These are phyloP conservation scores for Macrotrachela quadricornifera DNA, from an alignment of 1,140 invertebrate genomes.

Conservation along the genomic window DNA sequence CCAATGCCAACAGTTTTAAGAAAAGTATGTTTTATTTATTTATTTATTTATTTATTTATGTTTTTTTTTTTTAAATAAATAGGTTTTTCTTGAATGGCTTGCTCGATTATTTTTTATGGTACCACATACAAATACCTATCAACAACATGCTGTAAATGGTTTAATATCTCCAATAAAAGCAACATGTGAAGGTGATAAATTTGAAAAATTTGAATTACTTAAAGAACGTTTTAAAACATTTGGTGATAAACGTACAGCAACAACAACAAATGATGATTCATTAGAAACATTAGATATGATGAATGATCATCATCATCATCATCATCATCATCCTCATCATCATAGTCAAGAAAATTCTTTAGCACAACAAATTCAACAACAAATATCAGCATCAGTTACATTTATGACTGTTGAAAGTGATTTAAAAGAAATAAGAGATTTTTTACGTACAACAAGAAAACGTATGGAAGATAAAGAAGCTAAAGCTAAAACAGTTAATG, in stretches of 20 bases:
- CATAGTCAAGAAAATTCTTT: too few relatives aligned
- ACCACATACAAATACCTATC: not conserved
- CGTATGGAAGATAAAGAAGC: constrained; percentile 5
- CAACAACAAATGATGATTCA: too few relatives aligned
- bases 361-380: not conserved
- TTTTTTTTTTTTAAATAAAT: not conserved
- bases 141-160: too few relatives aligned
- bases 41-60: not conserved
- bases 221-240: constrained; percentile 7
- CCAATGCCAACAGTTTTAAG: not conserved
- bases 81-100: constrained; percentile 7
- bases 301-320: too few relatives aligned
- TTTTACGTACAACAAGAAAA: constrained; percentile 4
- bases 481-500: constrained; percentile 15
- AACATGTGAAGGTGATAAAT: constrained; percentile 1
- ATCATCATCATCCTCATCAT: not conserved
- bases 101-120: constrained; percentile 8
- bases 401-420: constrained; percentile 2
- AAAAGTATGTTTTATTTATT: not conserved
- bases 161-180: too few relatives aligned
- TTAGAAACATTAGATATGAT: too few relatives aligned
- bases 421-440: constrained; percentile 8
- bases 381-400: not conserved
- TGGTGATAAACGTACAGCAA: not conserved
- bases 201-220: constrained; percentile 7